Evolutionary conservation across 37 sponge, comb jelly and placozoan genomes (phyloP).

Genomic region (Mnemiopsis leidyi): DNA sequence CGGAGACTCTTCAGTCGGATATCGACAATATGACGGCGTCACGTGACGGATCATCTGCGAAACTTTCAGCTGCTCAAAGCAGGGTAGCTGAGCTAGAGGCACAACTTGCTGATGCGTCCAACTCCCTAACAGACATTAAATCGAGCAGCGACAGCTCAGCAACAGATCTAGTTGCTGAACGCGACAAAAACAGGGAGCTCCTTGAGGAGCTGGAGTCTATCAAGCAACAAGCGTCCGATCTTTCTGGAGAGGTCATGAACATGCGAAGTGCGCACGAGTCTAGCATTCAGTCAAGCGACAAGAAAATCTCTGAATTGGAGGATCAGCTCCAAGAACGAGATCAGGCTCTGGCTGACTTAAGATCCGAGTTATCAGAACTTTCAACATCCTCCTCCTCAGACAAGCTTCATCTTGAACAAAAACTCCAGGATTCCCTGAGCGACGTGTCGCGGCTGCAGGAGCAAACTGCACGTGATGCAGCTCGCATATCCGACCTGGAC

Average conservation of each 20-base stretch:
- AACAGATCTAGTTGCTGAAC: background rate
- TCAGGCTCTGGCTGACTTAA: background rate
- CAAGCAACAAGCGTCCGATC: background rate
- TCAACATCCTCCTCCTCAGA: background rate
- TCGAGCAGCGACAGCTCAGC: background rate
- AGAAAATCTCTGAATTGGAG: background rate
- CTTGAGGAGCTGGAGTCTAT: background rate
- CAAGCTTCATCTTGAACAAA: background rate
- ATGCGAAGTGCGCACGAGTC: constrained; percentile 29
- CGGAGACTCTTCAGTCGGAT: background rate
- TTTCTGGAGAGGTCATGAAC: background rate
- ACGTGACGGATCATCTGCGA: background rate
- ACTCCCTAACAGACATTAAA: background rate
- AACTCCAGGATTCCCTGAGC: background rate
- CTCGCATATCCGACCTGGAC: constrained; percentile 28
- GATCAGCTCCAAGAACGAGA: background rate
- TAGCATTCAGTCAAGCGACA: background rate
- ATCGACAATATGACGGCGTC: background rate
- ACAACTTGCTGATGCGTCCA: background rate
- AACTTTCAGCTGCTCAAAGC: background rate
- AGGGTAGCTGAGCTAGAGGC: background rate
- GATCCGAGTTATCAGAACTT: constrained; percentile 10
- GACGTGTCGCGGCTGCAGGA: background rate
- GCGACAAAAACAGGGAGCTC: background rate
- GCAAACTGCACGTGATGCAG: constrained; percentile 41